Percentiles rank a stretch among this genome's conserved stretches.
Conservation (phyloP, 2,888 invertebrate species). For the Chloromyia formosa region DNA sequence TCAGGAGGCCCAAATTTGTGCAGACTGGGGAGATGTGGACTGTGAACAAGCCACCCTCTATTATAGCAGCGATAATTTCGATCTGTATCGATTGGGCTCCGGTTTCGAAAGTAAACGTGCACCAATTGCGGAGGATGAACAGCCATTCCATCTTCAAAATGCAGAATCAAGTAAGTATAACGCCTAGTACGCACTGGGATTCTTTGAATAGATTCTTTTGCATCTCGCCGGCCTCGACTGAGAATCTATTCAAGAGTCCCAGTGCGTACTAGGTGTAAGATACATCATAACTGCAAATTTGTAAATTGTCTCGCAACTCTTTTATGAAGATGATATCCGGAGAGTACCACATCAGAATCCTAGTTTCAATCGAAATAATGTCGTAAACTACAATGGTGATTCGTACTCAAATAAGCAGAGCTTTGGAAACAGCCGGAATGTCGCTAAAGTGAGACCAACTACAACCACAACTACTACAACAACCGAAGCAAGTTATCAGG, state of each 20-base stretch:
- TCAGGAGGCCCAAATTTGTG: constrained; percentile 91
- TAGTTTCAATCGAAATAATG: constrained; percentile 29
- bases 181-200: no score
- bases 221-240: no score
- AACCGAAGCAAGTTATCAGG: constrained; percentile 48
- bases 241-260: no score
- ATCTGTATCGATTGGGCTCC: constrained; percentile 83
- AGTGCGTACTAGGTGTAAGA: no score
- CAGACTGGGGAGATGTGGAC: constrained; percentile 90
- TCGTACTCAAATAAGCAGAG: constrained; percentile 24
- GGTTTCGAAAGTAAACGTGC: constrained; percentile 76
- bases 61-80: constrained; percentile 84
- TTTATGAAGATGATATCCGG: constrained; percentile 21
- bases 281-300: neutral
- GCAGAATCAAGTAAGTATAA: constrained; percentile 70
- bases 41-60: constrained; percentile 83
- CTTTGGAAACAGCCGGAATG: neutral
- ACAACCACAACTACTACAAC: constrained; percentile 53
- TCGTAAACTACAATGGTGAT: neutral
- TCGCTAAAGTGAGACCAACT: constrained; percentile 44
- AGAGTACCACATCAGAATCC: constrained; percentile 16
- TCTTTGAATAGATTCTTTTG: no score
- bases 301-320: neutral
- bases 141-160: constrained; percentile 76
- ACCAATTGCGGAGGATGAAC: constrained; percentile 70